These are phyloP conservation scores for Characodon lateralis DNA, from an alignment of 2,797 vertebrate species.

Conservation along the genomic window DNA sequence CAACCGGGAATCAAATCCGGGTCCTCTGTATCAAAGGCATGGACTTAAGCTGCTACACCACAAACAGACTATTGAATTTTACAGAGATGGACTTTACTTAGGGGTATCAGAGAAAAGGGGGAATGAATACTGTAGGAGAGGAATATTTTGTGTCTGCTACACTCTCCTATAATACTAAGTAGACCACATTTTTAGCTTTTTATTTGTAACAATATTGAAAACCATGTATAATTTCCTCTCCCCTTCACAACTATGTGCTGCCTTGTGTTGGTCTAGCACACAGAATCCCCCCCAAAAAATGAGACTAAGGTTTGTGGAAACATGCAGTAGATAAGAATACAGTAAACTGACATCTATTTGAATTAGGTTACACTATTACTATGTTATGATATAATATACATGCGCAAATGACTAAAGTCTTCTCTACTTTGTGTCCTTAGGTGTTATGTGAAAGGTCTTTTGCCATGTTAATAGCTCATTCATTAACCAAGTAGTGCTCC, in stretches of 20 bases:
- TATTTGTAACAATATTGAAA: background rate
- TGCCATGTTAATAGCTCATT: slow-evolving; percentile 69
- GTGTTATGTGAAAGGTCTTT: slow-evolving; percentile 27
- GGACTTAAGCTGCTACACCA: too few relatives aligned
- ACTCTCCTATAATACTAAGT: background rate
- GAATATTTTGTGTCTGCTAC: too few relatives aligned
- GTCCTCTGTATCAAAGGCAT: too few relatives aligned
- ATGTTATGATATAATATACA: too few relatives aligned
- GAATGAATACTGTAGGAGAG: too few relatives aligned
- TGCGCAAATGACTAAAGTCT: slow-evolving; percentile 10
- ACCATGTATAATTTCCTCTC: background rate
- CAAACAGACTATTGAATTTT: background rate
- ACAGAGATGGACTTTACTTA: background rate
- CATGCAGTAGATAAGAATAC: background rate
- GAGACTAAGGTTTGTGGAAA: background rate
- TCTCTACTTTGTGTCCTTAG: slow-evolving; percentile 28
- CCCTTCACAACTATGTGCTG: background rate
- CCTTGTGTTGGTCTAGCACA: background rate
- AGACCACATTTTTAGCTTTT: background rate
- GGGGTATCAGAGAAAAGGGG: background rate
- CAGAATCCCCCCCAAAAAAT: background rate
- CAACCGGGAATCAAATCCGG: too few relatives aligned
- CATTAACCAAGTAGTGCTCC: slow-evolving; percentile 62
- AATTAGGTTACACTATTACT: background rate
- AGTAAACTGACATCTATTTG: background rate